Evolutionary conservation across 2,797 vertebrate species (phyloP).

Genomic region (Ibycter americanus): DNA sequence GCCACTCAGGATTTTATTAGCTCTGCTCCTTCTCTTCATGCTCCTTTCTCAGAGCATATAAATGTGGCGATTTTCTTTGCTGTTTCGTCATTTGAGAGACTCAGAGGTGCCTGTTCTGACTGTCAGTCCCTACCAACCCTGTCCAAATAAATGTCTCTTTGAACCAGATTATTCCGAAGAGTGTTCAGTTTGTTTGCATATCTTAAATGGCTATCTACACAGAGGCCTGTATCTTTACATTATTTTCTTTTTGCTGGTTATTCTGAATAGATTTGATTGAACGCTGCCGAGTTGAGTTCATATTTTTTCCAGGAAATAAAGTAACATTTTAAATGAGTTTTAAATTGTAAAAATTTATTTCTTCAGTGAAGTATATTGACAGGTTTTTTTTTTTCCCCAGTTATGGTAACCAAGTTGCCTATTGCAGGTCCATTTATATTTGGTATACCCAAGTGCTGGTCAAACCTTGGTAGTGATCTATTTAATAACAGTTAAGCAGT

Average conservation of each 20-base stretch:
- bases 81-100: neutral
- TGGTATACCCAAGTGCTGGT: neutral
- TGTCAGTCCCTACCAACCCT: neutral
- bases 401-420: neutral
- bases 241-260: neutral
- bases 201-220: neutral
- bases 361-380: neutral
- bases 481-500: neutral
- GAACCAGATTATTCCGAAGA: neutral
- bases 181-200: neutral
- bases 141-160: neutral
- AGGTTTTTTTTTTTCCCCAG: too few species aligned
- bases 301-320: neutral
- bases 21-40: neutral
- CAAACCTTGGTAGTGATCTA: neutral
- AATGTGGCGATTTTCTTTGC: neutral
- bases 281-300: neutral
- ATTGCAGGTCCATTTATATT: neutral
- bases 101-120: neutral
- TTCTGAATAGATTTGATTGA: neutral
- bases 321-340: neutral
- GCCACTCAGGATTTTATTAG: neutral
- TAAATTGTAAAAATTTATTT: neutral
- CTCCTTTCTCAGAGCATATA: neutral
- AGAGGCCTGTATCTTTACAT: accelerated